phyloP scores from a whole-genome alignment of 2,113 vertebrate genomes.

The Campylomormyrus tamandua region DNA sequence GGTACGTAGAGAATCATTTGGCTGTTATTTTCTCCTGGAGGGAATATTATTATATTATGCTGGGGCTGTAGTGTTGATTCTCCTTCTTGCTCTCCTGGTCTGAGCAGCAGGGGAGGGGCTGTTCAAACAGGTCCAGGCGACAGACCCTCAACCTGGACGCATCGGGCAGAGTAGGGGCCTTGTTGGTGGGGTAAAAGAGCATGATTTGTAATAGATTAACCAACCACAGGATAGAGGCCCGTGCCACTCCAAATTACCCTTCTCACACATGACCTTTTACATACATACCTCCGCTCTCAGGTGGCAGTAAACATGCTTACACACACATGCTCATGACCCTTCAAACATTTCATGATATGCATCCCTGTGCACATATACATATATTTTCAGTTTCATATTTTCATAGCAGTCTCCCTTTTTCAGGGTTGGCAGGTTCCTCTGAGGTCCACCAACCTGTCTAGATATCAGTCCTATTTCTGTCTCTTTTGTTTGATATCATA shows the following conservation, averaged over 20 bases:
- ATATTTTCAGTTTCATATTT: constrained; percentile 3
- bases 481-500: not conserved
- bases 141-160: not conserved
- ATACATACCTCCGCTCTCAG: constrained; percentile 10
- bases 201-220: not conserved
- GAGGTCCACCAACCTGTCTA: not conserved
- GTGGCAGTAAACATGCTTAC: constrained; percentile 1
- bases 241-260: not conserved
- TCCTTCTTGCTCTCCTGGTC: not conserved
- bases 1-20: not conserved
- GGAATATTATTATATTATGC: not conserved
- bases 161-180: not conserved
- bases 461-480: not conserved
- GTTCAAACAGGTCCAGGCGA: not conserved
- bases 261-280: constrained; percentile 12
- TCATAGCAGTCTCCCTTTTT: not conserved
- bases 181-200: not conserved
- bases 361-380: not conserved
- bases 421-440: not conserved
- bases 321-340: not conserved
- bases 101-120: not conserved
- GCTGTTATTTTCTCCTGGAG: not conserved
- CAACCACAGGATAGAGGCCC: not conserved
- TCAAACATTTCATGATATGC: not conserved
- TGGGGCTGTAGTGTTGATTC: not conserved